phyloP scores from a whole-genome alignment of 1,140 invertebrate genomes.

The Nylanderia fulva region DNA sequence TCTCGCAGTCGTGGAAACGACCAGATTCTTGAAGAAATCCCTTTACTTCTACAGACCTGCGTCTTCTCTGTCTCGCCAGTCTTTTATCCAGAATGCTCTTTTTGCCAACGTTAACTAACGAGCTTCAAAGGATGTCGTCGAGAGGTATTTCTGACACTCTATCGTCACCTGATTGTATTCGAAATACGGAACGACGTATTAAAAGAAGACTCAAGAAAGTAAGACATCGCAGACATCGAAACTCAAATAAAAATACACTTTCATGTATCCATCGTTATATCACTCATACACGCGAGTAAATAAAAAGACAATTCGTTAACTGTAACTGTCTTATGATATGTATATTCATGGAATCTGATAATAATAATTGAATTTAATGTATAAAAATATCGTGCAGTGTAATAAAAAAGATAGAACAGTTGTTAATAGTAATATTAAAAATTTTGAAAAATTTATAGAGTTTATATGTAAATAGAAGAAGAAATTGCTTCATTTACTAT shows the following conservation, averaged over 20 bases:
- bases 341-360: too few relatives aligned
- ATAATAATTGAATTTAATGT: too few relatives aligned
- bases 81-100: slow-evolving; percentile 50
- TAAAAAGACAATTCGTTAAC: slow-evolving; percentile 1
- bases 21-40: slow-evolving; percentile 55
- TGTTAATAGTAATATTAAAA: slow-evolving; percentile 17
- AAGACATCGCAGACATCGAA: slow-evolving; percentile 12
- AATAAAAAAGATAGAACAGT: not conserved
- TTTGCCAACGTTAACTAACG: slow-evolving; percentile 58
- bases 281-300: not conserved
- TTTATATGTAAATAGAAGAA: not conserved
- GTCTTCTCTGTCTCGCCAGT: slow-evolving; percentile 48
- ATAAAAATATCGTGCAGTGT: too few relatives aligned
- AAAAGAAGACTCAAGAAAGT: not conserved
- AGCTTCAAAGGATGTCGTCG: slow-evolving; percentile 57
- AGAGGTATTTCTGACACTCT: slow-evolving; percentile 31
- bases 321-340: not conserved
- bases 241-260: slow-evolving; percentile 21
- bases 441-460: not conserved
- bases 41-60: slow-evolving; percentile 24
- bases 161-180: slow-evolving; percentile 6
- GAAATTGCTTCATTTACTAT: not conserved
- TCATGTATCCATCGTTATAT: not conserved
- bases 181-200: slow-evolving; percentile 7
- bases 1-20: slow-evolving; percentile 58